A percentile compares a stretch with the other conserved stretches of the same genome.
These are phyloP conservation scores for Carabus problematicus DNA, from an alignment of 2,888 invertebrate species.

Conservation along the genomic window DNA sequence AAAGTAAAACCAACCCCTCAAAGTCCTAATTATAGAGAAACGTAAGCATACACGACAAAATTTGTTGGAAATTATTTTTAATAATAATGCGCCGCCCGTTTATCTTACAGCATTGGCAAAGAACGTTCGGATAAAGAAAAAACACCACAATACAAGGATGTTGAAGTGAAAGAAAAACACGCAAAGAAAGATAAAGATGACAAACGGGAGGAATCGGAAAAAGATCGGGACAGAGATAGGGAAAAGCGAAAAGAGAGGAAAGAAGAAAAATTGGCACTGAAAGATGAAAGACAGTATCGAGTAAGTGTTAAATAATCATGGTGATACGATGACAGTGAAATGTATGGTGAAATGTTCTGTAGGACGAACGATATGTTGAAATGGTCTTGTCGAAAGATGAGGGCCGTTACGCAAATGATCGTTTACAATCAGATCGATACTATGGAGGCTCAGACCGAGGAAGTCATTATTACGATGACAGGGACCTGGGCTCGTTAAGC, in stretches of 20 bases:
- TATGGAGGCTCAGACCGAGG: constrained; percentile 56
- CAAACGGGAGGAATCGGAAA: constrained; percentile 62
- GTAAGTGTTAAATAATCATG: constrained; percentile 49
- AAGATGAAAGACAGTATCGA: constrained; percentile 57
- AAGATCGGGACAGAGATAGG: constrained; percentile 70
- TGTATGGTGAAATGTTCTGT: constrained; percentile 45
- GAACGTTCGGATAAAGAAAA: constrained; percentile 58
- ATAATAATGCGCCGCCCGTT: no score
- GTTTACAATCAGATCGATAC: constrained; percentile 61
- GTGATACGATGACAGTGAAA: background rate
- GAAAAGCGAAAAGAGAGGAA: constrained; percentile 66
- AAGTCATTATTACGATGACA: constrained; percentile 58
- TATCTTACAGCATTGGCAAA: constrained; percentile 49
- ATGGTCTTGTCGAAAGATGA: constrained; percentile 57
- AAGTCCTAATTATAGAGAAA: constrained; percentile 49
- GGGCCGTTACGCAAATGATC: constrained; percentile 59
- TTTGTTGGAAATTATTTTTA: constrained; percentile 4
- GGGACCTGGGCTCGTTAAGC: constrained; percentile 66
- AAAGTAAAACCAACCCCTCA: constrained; percentile 50
- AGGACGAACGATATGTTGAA: constrained; percentile 64
- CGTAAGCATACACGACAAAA: constrained; percentile 46
- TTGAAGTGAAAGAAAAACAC: constrained; percentile 61
- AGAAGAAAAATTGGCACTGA: constrained; percentile 55
- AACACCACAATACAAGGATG: constrained; percentile 52
- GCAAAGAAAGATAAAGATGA: constrained; percentile 63